Percentiles rank a stretch among this genome's conserved stretches.
Conservation (phyloP, 2,113 vertebrate species). For the Corythornis vintsioides region DNA sequence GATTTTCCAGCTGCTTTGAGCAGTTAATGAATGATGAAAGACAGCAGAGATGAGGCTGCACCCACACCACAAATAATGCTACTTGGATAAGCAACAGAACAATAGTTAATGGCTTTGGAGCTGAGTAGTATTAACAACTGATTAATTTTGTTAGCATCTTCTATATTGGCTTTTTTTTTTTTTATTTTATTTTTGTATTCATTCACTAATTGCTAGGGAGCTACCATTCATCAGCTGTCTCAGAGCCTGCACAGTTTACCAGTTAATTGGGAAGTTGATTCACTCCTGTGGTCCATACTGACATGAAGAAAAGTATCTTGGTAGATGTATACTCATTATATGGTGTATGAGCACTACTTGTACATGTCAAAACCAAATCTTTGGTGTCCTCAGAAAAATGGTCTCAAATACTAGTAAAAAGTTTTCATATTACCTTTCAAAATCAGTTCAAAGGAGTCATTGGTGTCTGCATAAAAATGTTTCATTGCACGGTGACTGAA, state of each 20-base stretch:
- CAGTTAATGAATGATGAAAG: neutral
- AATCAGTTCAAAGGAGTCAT: constrained; percentile 68
- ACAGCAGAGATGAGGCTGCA: neutral
- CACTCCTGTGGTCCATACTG: neutral
- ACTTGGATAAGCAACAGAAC: neutral
- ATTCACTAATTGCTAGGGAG: constrained; percentile 42
- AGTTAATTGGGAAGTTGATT: constrained; percentile 46
- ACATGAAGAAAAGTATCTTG: constrained; percentile 1
- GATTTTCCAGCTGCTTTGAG: neutral
- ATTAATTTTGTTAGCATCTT: constrained; percentile 22
- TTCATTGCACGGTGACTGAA: constrained; percentile 40
- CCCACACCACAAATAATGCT: neutral
- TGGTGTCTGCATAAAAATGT: constrained; percentile 64
- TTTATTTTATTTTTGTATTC: neutral
- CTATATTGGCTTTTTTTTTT: neutral
- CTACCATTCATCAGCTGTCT: constrained; percentile 37
- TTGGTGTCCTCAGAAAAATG: constrained; percentile 64
- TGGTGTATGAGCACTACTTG: constrained; percentile 1
- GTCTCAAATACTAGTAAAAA: constrained; percentile 60
- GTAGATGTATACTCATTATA: constrained; percentile 46
- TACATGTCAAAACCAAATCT: constrained; percentile 41
- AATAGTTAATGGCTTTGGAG: neutral
- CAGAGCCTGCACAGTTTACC: constrained; percentile 20
- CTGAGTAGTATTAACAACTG: neutral
- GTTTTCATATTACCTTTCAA: constrained; percentile 47